Evolutionary conservation across 2,888 invertebrate species (phyloP).

Genomic region (Fragum sueziense): DNA sequence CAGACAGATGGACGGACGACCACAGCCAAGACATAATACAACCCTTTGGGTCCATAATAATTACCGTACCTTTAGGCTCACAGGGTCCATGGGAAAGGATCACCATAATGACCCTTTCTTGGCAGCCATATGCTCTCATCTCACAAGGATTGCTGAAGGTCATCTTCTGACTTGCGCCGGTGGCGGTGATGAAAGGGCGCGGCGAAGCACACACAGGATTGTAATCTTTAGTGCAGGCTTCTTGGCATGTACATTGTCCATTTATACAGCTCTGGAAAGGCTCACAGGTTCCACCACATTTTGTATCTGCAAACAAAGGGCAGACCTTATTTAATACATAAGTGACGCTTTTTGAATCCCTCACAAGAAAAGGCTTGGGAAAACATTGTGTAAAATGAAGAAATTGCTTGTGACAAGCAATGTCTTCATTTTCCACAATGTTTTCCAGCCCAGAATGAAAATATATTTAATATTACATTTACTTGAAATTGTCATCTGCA

Average conservation of each 20-base stretch:
- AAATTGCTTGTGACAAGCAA: no score
- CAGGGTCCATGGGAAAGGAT: background rate
- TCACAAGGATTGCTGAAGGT: background rate
- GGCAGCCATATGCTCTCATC: slow-evolving; percentile 1
- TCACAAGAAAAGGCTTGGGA: no score
- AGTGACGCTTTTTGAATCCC: no score
- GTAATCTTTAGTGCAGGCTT: background rate
- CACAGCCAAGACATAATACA: no score
- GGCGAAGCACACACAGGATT: slow-evolving; percentile 2
- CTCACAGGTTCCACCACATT: background rate
- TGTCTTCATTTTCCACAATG: no score
- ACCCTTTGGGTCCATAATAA: no score
- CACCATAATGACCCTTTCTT: background rate
- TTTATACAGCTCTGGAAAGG: background rate
- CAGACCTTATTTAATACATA: no score
- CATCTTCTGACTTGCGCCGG: background rate
- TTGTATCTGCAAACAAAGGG: background rate
- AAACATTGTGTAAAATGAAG: no score
- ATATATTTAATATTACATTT: no score
- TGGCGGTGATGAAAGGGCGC: background rate
- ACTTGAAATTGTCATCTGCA: no score
- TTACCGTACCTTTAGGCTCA: background rate
- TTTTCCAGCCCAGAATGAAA: no score
- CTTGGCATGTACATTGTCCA: slow-evolving; percentile 6
- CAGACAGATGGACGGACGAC: no score